Conservation (phyloP, 2,113 vertebrate species). For the Mesitornis unicolor region DNA sequence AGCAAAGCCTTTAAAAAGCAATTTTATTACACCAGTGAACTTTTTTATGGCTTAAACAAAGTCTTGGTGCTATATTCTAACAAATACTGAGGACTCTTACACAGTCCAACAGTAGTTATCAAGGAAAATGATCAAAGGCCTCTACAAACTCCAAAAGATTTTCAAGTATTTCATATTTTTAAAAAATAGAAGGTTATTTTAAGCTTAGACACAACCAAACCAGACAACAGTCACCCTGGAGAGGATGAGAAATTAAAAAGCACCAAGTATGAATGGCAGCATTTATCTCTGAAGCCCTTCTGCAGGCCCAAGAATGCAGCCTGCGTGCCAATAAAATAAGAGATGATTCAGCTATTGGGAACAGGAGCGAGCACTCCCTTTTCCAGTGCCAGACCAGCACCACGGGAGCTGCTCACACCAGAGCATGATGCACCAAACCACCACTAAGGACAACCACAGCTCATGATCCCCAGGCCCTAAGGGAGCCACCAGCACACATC, state of each 20-base stretch:
- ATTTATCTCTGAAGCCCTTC: neutral
- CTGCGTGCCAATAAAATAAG: neutral
- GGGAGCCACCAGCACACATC: neutral
- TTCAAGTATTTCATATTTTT: neutral
- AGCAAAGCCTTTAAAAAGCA: neutral
- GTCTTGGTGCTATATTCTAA: neutral
- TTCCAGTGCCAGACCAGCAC: neutral
- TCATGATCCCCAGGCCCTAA: neutral
- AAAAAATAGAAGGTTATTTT: neutral
- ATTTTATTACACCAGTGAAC: neutral
- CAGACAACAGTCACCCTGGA: neutral
- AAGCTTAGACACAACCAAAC: neutral
- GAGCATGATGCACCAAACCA: neutral
- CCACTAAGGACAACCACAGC: neutral
- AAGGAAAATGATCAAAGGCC: neutral
- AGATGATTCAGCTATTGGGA: neutral
- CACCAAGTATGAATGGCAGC: neutral
- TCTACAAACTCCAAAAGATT: neutral
- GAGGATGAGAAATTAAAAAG: neutral
- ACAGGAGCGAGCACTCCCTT: neutral
- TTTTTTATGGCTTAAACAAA: neutral
- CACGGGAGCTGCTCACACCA: neutral
- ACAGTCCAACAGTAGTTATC: neutral
- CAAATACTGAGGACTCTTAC: neutral
- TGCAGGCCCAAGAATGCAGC: slow-evolving; percentile 12